Base-by-base conservation (phyloP, 2,888 invertebrate genomes). In the Apotomis turbidana region DNA sequence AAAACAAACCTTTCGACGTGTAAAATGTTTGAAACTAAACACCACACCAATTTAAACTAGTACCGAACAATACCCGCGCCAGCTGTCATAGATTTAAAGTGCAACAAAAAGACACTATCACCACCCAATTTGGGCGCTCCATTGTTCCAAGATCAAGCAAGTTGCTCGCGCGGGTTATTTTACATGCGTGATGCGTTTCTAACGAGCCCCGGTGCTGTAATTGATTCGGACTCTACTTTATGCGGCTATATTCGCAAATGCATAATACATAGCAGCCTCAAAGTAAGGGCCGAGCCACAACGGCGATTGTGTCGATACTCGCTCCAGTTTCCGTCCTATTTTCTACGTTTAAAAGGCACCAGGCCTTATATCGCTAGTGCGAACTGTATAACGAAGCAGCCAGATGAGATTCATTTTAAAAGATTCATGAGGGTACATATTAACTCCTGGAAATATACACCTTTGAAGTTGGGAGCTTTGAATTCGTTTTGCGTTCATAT, bases 161-260 rank as follows among this genome's bases (percentile, higher is more conserved):
- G 90, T 85, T 85, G 84, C 84, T 88, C 86, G 88, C 86, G 87
- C 86, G 85, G 87, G 77, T 82, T 86, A 92, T 91, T 92, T 90
- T 88, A 90, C 88, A 93, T 93, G 92, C 93, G 91, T 92, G 93
- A 92, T 91, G 93, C 93, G 93, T 93, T 91, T 92, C 93, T 91
- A 93, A 93, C 93, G 91, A 93, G 93, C 85, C 81, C 86, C 74
- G 80, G 86, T 85, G 84, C 88, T 80, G 85, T 91, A 93, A 93
- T 93, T 92, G 92, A 91, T 92, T 91, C 91, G 88, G 88, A 86
- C 85, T 84, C 88, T 89, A 86, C 85, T 90, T 92, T 92, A 91
- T 91, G 89, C 90, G 85, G 83, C 88, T 91, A 90, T 93, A 93
- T 93, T 92, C 91, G 88, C 89, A 90, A 90, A 93, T 93, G 93